These are phyloP conservation scores for Liolophura sinensis DNA, from an alignment of 1,140 invertebrate genomes.

Conservation along the genomic window DNA sequence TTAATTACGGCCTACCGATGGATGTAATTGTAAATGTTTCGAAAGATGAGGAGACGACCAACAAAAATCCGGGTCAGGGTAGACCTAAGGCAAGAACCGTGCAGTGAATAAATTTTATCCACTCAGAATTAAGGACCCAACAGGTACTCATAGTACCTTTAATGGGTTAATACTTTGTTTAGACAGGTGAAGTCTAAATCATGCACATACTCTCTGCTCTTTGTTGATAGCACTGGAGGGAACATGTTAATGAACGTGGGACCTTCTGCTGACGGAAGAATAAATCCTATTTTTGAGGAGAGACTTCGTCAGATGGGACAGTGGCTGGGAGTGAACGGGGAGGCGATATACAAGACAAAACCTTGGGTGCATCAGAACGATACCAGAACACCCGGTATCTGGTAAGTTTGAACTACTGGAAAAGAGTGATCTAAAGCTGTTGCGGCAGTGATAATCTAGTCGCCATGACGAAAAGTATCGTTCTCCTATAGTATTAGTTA, in stretches of 20 bases:
- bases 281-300: conserved; percentile 88
- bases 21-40: too few species aligned
- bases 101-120: too few species aligned
- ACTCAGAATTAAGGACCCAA: too few species aligned
- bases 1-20: too few species aligned
- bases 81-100: too few species aligned
- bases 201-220: conserved; percentile 6
- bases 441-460: neutral
- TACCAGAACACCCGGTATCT: conserved; percentile 61
- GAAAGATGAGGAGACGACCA: too few species aligned
- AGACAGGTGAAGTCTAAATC: too few species aligned
- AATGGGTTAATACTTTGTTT: too few species aligned
- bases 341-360: conserved; percentile 82
- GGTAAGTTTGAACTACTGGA: too few species aligned
- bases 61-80: too few species aligned
- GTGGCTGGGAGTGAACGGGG: conserved; percentile 84
- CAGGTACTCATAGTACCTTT: too few species aligned
- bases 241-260: conserved; percentile 90
- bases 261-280: conserved; percentile 86
- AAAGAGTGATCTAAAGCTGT: neutral
- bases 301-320: conserved; percentile 70
- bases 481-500: neutral
- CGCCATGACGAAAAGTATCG: neutral
- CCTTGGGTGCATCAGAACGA: conserved; percentile 81
- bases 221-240: conserved; percentile 74